Evolutionary conservation across 2,888 invertebrate species (phyloP).

Genomic region (Pheosia tremula): DNA sequence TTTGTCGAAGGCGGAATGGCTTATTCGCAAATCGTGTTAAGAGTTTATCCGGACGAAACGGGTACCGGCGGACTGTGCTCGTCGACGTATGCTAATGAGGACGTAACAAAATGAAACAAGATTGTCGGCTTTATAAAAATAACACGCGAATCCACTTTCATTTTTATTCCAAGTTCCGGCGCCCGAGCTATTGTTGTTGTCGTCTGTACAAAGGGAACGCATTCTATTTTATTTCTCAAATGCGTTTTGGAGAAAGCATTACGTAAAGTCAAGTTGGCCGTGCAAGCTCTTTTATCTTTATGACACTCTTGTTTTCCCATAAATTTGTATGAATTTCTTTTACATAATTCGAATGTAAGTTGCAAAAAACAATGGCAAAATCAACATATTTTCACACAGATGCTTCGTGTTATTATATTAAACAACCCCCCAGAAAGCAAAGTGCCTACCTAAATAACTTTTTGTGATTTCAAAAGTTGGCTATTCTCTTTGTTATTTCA

Average conservation of each 20-base stretch:
- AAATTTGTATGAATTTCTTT: slow-evolving; percentile 29
- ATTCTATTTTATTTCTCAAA: slow-evolving; percentile 59
- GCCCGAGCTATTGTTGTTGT: slow-evolving; percentile 66
- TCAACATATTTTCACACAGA: slow-evolving; percentile 32
- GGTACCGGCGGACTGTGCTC: slow-evolving; percentile 24
- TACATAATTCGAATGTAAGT: slow-evolving; percentile 30
- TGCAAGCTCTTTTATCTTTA: slow-evolving; percentile 30
- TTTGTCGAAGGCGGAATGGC: slow-evolving; percentile 26
- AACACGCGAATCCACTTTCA: slow-evolving; percentile 82
- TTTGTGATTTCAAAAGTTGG: slow-evolving; percentile 38
- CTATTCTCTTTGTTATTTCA: slow-evolving; percentile 39
- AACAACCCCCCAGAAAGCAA: slow-evolving; percentile 39
- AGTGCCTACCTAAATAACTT: slow-evolving; percentile 42
- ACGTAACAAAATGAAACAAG: slow-evolving; percentile 68
- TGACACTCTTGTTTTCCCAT: slow-evolving; percentile 33
- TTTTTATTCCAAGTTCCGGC: slow-evolving; percentile 78
- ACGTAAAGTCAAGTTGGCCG: slow-evolving; percentile 37
- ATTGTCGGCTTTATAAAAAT: slow-evolving; percentile 78
- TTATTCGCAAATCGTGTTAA: slow-evolving; percentile 51
- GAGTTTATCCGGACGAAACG: slow-evolving; percentile 43
- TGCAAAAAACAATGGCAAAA: slow-evolving; percentile 28
- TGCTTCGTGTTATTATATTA: slow-evolving; percentile 41
- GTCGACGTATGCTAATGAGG: slow-evolving; percentile 66
- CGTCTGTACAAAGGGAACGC: slow-evolving; percentile 62
- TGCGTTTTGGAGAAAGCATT: slow-evolving; percentile 56